Base-by-base conservation (phyloP, 2,888 invertebrate genomes). In the Cheilosia urbana region DNA sequence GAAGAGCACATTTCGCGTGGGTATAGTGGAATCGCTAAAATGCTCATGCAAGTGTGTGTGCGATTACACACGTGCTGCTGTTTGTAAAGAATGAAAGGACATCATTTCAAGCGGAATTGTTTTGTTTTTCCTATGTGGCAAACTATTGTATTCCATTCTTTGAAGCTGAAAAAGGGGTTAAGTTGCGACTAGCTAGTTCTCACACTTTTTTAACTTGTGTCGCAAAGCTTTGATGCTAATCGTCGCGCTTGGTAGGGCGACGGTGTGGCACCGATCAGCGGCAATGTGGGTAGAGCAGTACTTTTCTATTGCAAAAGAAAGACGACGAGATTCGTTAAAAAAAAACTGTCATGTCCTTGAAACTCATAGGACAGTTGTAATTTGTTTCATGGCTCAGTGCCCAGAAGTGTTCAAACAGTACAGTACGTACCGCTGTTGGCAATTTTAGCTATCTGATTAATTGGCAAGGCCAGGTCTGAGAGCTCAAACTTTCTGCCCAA, bases 101-200 rank as follows among this genome's bases (percentile, higher is more conserved):
- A 55, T 55, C 53, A 69, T 69, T 69, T 45, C 69, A 19, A 62
- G 62, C 55, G 62, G 69, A 77, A 77, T 69, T 62, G 69, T 68
- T 53, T 69, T 75, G 65, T 65, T 42, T 60, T 63, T 37, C 47
- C 57, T 57, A 3, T 5, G 7, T 45, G 49, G 17, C 1, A n/a
- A 53, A 47, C 47, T 57, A 37, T 65, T 73, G 45, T 73, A 47
- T 73, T 60, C 11, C 24, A 55, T 49, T 27, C 42, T 60, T 60
- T 65, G 37, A 19, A 49, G 13, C 19, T 3, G 11, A 15, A 21
- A 55, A 51, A 68, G 60, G 42, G 58, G 66, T 76, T 76, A 68
- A 68, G 66, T 76, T 68, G 76, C 9, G 27, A 30, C 34, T 30
- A 55, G 55, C 21, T 30, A 34, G 55, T 55, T 55, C 34, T 30